Base-by-base conservation (phyloP, 2,888 invertebrate species). In the Bellardia pandia region DNA sequence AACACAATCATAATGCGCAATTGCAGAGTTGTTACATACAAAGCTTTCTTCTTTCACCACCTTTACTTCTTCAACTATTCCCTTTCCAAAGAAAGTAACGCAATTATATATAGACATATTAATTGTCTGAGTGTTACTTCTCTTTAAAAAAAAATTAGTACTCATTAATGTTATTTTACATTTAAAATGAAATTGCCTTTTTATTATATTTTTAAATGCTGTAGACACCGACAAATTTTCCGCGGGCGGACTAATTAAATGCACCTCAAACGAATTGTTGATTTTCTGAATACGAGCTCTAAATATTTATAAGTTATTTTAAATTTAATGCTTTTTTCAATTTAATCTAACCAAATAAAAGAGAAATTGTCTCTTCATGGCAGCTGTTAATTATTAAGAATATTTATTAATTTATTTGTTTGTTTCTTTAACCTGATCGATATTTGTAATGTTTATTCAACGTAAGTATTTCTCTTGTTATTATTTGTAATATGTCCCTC, bases 311-410 rank as follows among this genome's bases (percentile, higher is more conserved):
- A 0, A 37, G 6, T 37, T 37, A 37, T 37, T 37, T 33, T 33
- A 5, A 33, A 33, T 33, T 33, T 33, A 33, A 5, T 33, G 33
- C 2, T 33, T 3, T 33, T 33, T 33, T 33, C 33, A 5, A 51
- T 14, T 14, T 51, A 82, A n/a, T 88, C 87, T 88, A 89, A 88
- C 79, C 87, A 85, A 86, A 88, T 78, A 56, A 45, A n/a, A 53
- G 16, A n/a, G n/a, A 80, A 37, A 60, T 58, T 40, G 53, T 71
- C 51, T 76, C 69, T 69, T 48, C 33, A 64, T 69, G 51, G 82
- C 82, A 83, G 82, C 82, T 83, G 69, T 83, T 83, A 71, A 40
- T 69, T 62, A 56, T n/a, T 83, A 83, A 76, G 58, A 53, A 13
- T 33, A 16, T 66, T 33, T 23, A 45, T 53, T 14, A 5, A n/a